phyloP scores from a whole-genome alignment of 2,888 invertebrate genomes.

The Cyclophora albipunctata region DNA sequence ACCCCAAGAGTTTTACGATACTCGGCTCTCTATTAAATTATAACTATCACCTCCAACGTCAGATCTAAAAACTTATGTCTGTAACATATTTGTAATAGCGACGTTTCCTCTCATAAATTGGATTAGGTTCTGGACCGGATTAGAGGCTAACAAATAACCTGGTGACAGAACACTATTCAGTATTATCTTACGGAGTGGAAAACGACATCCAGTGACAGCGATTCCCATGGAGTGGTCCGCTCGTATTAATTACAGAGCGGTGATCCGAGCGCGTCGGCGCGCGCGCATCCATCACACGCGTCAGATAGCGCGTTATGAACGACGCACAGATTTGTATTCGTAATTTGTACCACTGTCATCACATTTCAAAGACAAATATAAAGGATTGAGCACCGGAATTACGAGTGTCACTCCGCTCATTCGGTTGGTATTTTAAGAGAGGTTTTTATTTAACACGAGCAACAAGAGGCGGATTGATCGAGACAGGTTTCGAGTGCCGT shows the following conservation, averaged over 20 bases:
- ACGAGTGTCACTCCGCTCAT: slow-evolving; percentile 70
- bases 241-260: slow-evolving; percentile 68
- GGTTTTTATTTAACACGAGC: slow-evolving; percentile 72
- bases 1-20: slow-evolving; percentile 65
- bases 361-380: slow-evolving; percentile 76
- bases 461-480: slow-evolving; percentile 74
- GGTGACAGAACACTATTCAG: slow-evolving; percentile 52
- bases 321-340: slow-evolving; percentile 71
- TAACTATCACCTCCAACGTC: slow-evolving; percentile 28
- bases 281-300: slow-evolving; percentile 64
- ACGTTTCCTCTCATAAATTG: slow-evolving; percentile 23
- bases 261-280: slow-evolving; percentile 51
- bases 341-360: slow-evolving; percentile 76
- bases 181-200: slow-evolving; percentile 57
- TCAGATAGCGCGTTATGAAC: slow-evolving; percentile 70
- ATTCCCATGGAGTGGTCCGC: slow-evolving; percentile 57
- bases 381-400: slow-evolving; percentile 72
- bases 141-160: slow-evolving; percentile 44
- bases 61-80: slow-evolving; percentile 8
- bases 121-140: slow-evolving; percentile 41
- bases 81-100: slow-evolving; percentile 14
- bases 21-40: slow-evolving; percentile 65
- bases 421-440: slow-evolving; percentile 70
- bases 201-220: slow-evolving; percentile 59
- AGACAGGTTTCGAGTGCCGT: slow-evolving; percentile 73